Percentiles rank a stretch among this genome's conserved stretches.
phyloP scores from a whole-genome alignment of 2,113 vertebrate genomes.

The Aegithalos caudatus region DNA sequence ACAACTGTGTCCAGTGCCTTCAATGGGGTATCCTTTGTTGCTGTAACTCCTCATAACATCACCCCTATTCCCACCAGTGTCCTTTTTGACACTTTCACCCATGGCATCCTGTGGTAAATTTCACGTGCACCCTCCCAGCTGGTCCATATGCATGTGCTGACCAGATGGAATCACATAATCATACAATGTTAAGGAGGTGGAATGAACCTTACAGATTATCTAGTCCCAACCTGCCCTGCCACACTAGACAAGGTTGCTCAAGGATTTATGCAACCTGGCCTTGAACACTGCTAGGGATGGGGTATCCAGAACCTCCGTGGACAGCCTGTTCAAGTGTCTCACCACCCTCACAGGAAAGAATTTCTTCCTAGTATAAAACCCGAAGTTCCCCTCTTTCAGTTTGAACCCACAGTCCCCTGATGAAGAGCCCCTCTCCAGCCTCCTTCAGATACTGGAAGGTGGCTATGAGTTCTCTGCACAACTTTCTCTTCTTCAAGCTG shows the following conservation, averaged over 20 bases:
- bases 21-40: not conserved
- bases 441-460: not conserved
- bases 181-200: not conserved
- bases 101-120: not conserved
- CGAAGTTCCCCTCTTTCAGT: not conserved
- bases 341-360: not conserved
- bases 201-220: not conserved
- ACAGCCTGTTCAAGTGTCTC: not conserved
- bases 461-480: not conserved
- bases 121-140: fast-evolving
- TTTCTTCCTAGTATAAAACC: not conserved
- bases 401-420: not conserved
- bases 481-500: not conserved
- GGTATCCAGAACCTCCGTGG: not conserved
- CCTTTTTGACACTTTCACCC: not conserved
- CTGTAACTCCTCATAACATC: not conserved
- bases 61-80: not conserved
- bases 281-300: not conserved
- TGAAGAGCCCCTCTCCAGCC: not conserved
- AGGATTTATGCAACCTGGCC: not conserved
- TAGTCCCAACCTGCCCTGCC: not conserved
- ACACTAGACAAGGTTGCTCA: not conserved
- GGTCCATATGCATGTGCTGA: fast-evolving
- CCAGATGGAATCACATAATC: not conserved
- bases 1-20: not conserved